phyloP scores from a whole-genome alignment of 1,140 invertebrate genomes.

The Propsilocerus akamusi region DNA sequence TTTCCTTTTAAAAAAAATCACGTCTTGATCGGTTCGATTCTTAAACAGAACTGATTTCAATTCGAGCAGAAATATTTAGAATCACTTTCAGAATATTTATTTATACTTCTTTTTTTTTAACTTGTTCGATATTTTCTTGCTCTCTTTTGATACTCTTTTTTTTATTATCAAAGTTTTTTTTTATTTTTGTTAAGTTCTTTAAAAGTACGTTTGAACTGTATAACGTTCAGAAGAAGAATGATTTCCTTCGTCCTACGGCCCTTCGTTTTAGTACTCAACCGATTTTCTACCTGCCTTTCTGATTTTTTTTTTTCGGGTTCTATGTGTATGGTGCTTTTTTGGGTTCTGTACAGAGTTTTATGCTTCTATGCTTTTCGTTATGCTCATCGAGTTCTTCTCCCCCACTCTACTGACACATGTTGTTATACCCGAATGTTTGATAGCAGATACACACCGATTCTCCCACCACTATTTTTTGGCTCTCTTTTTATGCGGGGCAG shows the following conservation, averaged over 20 bases:
- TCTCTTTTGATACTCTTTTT: not conserved
- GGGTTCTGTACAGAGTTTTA: too few relatives aligned
- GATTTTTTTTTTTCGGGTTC: too few relatives aligned
- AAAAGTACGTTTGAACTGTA: not conserved
- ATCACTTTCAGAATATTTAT: not conserved
- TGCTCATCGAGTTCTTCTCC: not conserved
- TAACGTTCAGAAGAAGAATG: slow-evolving; percentile 14
- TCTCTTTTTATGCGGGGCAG: too few relatives aligned
- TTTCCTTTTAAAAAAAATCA: not conserved
- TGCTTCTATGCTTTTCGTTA: not conserved
- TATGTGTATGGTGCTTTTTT: too few relatives aligned
- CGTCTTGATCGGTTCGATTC: not conserved
- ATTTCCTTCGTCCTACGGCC: slow-evolving; percentile 19
- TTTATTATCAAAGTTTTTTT: too few relatives aligned
- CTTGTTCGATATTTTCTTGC: not conserved
- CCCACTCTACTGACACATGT: not conserved
- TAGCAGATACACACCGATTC: too few relatives aligned
- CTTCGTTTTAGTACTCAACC: slow-evolving; percentile 12
- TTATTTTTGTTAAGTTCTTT: not conserved
- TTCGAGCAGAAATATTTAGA: not conserved
- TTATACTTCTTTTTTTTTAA: not conserved
- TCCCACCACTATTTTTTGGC: too few relatives aligned
- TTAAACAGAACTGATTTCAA: not conserved
- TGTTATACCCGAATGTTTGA: too few relatives aligned
- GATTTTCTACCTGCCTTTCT: not conserved